Evolutionary conservation across 2,888 invertebrate species (phyloP), one percentile per base, ranked within the genome.

Genomic region (Nemapogon koenigi): DNA sequence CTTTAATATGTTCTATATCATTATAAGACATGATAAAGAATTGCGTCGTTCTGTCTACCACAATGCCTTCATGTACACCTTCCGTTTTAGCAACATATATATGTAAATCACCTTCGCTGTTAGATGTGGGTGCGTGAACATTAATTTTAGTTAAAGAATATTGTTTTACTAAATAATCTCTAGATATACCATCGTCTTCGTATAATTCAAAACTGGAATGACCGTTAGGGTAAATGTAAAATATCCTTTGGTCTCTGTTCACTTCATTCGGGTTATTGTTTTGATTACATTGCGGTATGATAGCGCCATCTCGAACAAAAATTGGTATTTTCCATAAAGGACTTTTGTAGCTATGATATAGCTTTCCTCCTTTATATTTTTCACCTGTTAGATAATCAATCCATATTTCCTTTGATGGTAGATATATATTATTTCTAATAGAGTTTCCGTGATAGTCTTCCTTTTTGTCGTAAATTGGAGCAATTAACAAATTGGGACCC

Each of bases 251-350:
- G 37, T 62, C 53, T 47, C 62, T 63, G 43, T 64, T 50, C 41
- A 76, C 57, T 55, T 68, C 62, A 14, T 47, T 47, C 1, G 65
- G 65, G 46, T 73, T 75, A 42, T 78, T 76, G 46, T 75, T 72
- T 4, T 65, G 52, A 43, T 66, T 63, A 1, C 57, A 57, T 55
- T 72, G 62, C n/a, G 76, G 76, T 44, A 78, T 57, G 25, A 78
- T 66, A 11, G 73, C 64, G 14, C 76, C 76, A 36, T 66, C 70
- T 58, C 55, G 70, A 3, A 78, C 44, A 46, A 72, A 76, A 8
- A 76, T 54, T 15, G 76, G 78, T 41, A 72, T 62, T 49, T 67
- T 71, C 75, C 76, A 78, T 2, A 75, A 27, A 0, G 76, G 76
- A 7, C 58, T 47, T 38, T 51, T 44, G 3, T 73, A 42, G 41